phyloP scores from a whole-genome alignment of 2,888 invertebrate species.

The Yponomeuta sedellus region DNA sequence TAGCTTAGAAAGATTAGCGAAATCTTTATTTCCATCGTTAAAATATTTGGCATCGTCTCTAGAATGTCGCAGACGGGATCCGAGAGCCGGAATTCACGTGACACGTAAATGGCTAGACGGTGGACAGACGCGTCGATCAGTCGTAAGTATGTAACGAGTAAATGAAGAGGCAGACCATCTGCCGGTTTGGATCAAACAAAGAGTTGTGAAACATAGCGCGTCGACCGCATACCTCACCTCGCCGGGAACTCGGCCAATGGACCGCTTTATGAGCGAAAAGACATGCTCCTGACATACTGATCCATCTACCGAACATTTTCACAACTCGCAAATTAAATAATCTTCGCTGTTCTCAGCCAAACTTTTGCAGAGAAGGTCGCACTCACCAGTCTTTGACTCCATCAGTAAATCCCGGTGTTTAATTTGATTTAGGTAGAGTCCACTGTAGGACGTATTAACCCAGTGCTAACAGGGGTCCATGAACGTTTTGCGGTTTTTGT shows the following conservation, averaged over 20 bases:
- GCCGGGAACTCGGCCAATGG: slow-evolving; percentile 66
- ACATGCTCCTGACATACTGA: slow-evolving; percentile 33
- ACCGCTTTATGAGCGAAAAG: slow-evolving; percentile 42
- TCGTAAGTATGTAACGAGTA: slow-evolving; percentile 21
- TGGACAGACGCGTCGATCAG: slow-evolving; percentile 53
- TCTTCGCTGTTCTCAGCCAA: background rate
- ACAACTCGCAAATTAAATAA: background rate
- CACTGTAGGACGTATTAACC: no score
- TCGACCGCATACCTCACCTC: slow-evolving; percentile 49
- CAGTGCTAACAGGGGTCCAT: no score
- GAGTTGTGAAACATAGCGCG: slow-evolving; percentile 62
- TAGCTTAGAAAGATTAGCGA: background rate
- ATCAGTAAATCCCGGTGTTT: no score
- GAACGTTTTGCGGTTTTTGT: no score
- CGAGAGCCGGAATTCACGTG: slow-evolving; percentile 61
- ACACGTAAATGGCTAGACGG: slow-evolving; percentile 65
- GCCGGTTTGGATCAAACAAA: slow-evolving; percentile 58
- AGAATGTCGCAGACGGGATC: slow-evolving; percentile 56
- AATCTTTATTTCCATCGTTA: slow-evolving; percentile 27
- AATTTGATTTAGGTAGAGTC: no score
- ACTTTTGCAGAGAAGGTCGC: no score
- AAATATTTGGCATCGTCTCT: slow-evolving; percentile 52
- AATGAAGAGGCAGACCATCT: slow-evolving; percentile 26
- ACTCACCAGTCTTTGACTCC: no score
- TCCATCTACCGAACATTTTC: slow-evolving; percentile 35